phyloP scores from a whole-genome alignment of 2,113 vertebrate genomes.

The Malurus cyaneus region DNA sequence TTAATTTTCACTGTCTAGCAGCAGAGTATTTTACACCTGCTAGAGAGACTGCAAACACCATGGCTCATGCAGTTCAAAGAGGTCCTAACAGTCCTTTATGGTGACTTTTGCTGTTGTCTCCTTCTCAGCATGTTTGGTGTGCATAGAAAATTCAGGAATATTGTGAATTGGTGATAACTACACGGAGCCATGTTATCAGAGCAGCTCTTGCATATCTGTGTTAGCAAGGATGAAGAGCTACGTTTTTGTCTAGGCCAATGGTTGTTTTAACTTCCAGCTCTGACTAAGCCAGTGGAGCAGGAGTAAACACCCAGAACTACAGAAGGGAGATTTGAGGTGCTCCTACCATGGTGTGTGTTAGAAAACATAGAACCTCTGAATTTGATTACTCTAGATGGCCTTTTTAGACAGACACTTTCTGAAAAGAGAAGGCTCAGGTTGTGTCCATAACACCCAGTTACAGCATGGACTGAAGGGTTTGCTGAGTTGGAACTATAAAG shows the following conservation, averaged over 20 bases:
- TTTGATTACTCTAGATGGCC: background rate
- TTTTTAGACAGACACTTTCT: background rate
- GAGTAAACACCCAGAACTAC: background rate
- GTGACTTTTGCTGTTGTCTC: background rate
- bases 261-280: background rate
- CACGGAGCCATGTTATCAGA: background rate
- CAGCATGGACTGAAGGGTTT: background rate
- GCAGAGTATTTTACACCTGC: background rate
- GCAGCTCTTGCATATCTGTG: background rate
- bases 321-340: background rate
- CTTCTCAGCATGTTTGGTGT: background rate
- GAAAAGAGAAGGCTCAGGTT: background rate
- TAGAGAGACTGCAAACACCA: background rate
- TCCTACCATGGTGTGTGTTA: background rate
- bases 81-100: background rate
- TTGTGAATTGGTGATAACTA: background rate
- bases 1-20: background rate
- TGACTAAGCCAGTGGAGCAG: background rate
- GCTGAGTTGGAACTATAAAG: background rate
- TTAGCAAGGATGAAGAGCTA: background rate
- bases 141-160: background rate
- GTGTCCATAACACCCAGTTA: background rate
- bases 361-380: background rate
- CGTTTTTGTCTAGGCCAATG: background rate
- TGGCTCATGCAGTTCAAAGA: rapidly evolving